Conservation (phyloP, 2,888 invertebrate genomes). For the Oscheius sp. region DNA sequence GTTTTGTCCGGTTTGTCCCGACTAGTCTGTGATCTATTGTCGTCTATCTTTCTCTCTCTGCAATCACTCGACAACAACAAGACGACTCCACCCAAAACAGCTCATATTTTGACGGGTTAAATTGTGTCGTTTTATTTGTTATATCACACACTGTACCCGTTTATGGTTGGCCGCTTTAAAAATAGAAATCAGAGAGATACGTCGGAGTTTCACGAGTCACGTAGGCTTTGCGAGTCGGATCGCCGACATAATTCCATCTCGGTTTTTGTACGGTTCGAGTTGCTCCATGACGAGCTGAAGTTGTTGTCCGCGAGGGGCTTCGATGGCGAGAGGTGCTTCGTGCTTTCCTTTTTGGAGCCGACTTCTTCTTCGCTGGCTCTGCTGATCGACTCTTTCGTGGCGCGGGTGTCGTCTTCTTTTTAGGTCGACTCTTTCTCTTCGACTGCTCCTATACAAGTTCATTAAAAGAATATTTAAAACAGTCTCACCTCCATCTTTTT, state of each 20-base stretch:
- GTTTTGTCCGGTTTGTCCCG: too few relatives aligned
- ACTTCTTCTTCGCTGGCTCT: neutral
- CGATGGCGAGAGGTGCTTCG: neutral
- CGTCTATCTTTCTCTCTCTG: too few relatives aligned
- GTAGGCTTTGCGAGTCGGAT: slow-evolving; percentile 34
- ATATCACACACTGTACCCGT: neutral
- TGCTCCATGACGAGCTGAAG: slow-evolving; percentile 7
- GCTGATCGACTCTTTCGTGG: slow-evolving; percentile 6
- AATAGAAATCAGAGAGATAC: slow-evolving; percentile 38
- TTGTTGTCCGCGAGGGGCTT: neutral
- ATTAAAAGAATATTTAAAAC: too few relatives aligned
- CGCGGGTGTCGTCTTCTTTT: neutral
- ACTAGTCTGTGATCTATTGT: too few relatives aligned
- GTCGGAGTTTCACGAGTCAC: slow-evolving; percentile 12
- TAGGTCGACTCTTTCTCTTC: neutral
- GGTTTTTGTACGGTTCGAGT: slow-evolving; percentile 11
- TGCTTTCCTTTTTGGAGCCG: neutral
- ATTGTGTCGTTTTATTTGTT: neutral
- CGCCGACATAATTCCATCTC: slow-evolving; percentile 35
- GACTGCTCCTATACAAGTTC: neutral
- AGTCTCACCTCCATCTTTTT: neutral
- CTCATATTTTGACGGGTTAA: neutral
- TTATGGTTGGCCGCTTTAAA: slow-evolving; percentile 3
- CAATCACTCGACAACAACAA: too few relatives aligned
- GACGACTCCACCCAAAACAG: too few relatives aligned